These are phyloP conservation scores for Baccha elongata DNA, from an alignment of 2,888 invertebrate species.

Conservation along the genomic window DNA sequence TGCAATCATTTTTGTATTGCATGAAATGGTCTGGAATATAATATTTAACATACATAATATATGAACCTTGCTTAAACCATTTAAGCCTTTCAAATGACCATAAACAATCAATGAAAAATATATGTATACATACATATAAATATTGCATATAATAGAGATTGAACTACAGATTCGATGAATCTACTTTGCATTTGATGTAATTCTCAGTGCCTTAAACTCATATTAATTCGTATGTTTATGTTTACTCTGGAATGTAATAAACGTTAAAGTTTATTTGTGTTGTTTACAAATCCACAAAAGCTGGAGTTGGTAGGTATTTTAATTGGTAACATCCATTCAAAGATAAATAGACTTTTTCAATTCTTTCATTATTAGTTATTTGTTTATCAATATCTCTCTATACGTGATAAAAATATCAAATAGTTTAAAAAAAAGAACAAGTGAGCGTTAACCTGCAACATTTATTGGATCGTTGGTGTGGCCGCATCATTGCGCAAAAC, in stretches of 20 bases:
- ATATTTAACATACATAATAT: too few relatives aligned
- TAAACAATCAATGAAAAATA: too few relatives aligned
- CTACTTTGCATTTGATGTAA: too few relatives aligned
- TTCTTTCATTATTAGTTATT: background rate
- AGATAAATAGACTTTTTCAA: background rate
- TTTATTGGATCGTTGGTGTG: background rate
- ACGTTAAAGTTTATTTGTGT: background rate
- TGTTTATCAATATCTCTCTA: background rate
- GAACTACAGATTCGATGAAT: too few relatives aligned
- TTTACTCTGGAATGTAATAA: background rate
- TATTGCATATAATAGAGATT: too few relatives aligned
- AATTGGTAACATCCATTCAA: background rate
- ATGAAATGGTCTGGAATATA: too few relatives aligned
- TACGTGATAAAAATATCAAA: conserved; percentile 7
- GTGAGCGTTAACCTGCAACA: background rate
- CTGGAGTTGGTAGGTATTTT: background rate
- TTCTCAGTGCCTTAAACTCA: too few relatives aligned
- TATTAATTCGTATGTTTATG: background rate
- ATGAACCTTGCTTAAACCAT: too few relatives aligned
- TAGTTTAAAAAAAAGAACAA: background rate
- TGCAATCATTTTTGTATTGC: too few relatives aligned
- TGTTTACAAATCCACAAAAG: background rate
- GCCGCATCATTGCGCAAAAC: background rate
- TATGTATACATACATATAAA: too few relatives aligned
- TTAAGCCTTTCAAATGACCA: too few relatives aligned